A percentile compares a stretch with the other conserved stretches of the same genome.
Evolutionary conservation across 2,113 vertebrate species (phyloP).

Genomic region (Haemorhous mexicanus): DNA sequence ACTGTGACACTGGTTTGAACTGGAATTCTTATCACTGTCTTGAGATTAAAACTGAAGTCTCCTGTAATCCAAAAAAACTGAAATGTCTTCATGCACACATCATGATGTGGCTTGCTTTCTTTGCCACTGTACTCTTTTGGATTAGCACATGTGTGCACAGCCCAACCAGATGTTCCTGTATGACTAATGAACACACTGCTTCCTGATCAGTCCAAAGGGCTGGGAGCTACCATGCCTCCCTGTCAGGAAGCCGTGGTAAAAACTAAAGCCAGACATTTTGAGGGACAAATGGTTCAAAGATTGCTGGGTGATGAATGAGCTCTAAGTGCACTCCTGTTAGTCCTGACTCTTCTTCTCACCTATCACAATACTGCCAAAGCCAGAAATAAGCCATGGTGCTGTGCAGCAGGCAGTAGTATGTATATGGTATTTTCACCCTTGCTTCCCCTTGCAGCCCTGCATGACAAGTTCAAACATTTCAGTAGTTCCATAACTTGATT

Average conservation of each 20-base stretch:
- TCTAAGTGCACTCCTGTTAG: background rate
- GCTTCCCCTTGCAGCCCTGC: background rate
- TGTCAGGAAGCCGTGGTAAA: background rate
- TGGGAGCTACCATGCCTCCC: background rate
- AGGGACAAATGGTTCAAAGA: background rate
- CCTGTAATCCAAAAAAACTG: background rate
- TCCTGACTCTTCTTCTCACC: background rate
- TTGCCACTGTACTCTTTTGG: background rate
- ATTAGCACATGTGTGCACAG: background rate
- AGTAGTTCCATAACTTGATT: background rate
- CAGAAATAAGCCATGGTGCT: background rate
- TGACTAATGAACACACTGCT: background rate
- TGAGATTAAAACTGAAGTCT: background rate
- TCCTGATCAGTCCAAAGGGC: background rate
- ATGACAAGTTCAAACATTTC: background rate
- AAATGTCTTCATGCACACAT: fast-evolving
- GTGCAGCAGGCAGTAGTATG: background rate
- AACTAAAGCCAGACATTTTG: background rate
- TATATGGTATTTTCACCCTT: background rate
- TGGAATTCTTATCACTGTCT: background rate
- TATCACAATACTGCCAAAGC: background rate
- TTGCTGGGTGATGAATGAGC: background rate
- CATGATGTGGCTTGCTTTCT: background rate
- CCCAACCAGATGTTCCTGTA: background rate
- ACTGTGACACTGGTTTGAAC: background rate